Evolutionary conservation across 2,113 vertebrate species (phyloP), one percentile per base, ranked within the genome.

Genomic region (Oxyura jamaicensis): DNA sequence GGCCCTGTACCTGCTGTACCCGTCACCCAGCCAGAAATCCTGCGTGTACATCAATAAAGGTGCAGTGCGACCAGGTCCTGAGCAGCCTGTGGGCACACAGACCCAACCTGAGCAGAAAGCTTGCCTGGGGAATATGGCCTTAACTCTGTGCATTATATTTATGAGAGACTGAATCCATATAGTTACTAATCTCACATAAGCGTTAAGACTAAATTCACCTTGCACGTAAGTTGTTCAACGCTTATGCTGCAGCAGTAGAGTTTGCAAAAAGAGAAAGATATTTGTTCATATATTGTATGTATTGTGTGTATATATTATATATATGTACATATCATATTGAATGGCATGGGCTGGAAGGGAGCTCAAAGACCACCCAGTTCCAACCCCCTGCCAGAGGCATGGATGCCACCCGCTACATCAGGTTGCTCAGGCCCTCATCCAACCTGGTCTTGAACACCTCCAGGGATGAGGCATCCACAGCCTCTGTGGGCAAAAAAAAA

Each of bases 11-110:
- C 79, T 79, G 46, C 73, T 28, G 5, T 29, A 46, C 8, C 21
- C 65, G 20, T 36, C 14, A 75, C 10, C 0, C 52, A 50, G 63
- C 8, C 36, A 39, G 8, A 69, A 83, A 56, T 35, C 50, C 14
- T 11, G 36, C 11, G 2, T 39, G 4, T 42, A 1, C 52, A 2
- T 63, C 26, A 17, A 17, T 10, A 58, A 75, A 39, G 0, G 1
- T 10, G 58, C 26, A 13, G 2, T 33, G 5, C 1, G 0, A 9
- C 15, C 10, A 10, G 10, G 13, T 79, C 50, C 20, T 84, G 29
- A 78, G 91, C 20, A 79, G 33, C 28, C 41, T 10, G 2, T 42
- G 29, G 35, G 11, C 3, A 74, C 36, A 20, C 10, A n/a, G 23
- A 52, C 44, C 56, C 35, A 82, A 78, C 59, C 13, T 46, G 46